Evolutionary conservation across 2,797 vertebrate genomes (phyloP), one percentile per base, ranked within the genome.

Genomic region (Hybognathus amarus): DNA sequence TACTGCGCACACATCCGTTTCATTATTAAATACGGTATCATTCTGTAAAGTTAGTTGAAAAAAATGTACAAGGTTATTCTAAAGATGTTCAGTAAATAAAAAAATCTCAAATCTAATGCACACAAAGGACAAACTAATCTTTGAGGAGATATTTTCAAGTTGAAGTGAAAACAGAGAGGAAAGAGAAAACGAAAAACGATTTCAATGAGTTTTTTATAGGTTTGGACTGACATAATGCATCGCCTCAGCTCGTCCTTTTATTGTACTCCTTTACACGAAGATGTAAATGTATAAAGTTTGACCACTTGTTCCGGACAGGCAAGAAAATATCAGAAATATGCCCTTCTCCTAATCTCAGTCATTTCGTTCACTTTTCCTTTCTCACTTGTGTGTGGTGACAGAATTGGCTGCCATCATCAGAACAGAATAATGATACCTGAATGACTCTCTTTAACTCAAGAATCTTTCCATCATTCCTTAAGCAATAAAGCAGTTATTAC

Each of bases 401-500:
- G 75, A 78, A 78, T 83, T 70, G 54, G 82, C 40, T 59, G 15
- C 75, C 67, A 71, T 83, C 82, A 70, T 77, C 82, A 77, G 75
- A 83, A 78, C 40, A 70, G 66, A 78, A 83, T 78, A 78, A 78
- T 83, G 42, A 71, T 63, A 2, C 40, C 40, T 61, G 75, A 83
- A 83, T 83, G 74, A 64, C 66, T 83, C 82, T 63, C 67, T 78
- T 83, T 70, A 63, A 63, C 82, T 56, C 42, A 6, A n/a, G 17
- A 83, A 83, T 83, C 82, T 52, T 70, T 83, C 75, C 82, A 83
- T 71, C 82, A 63, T 63, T 71, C 75, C 54, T 71, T 38, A 70
- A 83, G 67, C 54, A 69, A 83, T 71, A 78, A 77, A 83, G 75
- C 52, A 70, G 67, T 78, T 78, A 83, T 83, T 83, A 78, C 75